Evolutionary conservation across 1,140 invertebrate species (phyloP).

Genomic region (Augochlora pura): DNA sequence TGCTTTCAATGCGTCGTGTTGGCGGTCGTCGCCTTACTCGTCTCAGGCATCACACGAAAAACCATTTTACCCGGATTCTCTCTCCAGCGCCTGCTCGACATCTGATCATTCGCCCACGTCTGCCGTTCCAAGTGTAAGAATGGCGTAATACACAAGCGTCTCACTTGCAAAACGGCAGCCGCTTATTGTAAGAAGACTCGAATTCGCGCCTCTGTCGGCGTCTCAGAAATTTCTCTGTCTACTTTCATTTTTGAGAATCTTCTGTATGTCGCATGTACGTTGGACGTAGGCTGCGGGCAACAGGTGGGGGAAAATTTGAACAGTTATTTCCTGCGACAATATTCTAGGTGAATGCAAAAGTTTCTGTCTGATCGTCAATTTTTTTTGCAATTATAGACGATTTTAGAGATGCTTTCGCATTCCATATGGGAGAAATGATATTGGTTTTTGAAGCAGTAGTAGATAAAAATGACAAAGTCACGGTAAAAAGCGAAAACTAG

Average conservation of each 20-base stretch:
- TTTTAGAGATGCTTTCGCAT: too few species aligned
- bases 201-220: background rate
- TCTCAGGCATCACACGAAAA: slow-evolving; percentile 36
- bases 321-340: background rate
- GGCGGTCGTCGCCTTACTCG: slow-evolving; percentile 17
- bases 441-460: too few species aligned
- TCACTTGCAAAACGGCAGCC: background rate
- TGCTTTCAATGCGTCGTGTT: slow-evolving; percentile 42
- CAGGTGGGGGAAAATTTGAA: background rate
- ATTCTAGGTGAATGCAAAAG: too few species aligned
- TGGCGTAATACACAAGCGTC: slow-evolving; percentile 30
- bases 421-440: too few species aligned
- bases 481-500: too few species aligned
- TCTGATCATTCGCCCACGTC: slow-evolving; percentile 42
- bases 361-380: too few species aligned
- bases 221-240: background rate
- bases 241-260: background rate
- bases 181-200: background rate
- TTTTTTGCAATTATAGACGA: too few species aligned
- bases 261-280: background rate
- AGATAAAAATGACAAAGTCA: too few species aligned
- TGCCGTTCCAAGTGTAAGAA: slow-evolving; percentile 25
- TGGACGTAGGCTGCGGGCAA: background rate
- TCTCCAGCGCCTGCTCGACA: slow-evolving; percentile 12
- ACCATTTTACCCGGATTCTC: slow-evolving; percentile 43